Evolutionary conservation across 2,888 invertebrate genomes (phyloP).

Genomic region (Heliconius hortense): DNA sequence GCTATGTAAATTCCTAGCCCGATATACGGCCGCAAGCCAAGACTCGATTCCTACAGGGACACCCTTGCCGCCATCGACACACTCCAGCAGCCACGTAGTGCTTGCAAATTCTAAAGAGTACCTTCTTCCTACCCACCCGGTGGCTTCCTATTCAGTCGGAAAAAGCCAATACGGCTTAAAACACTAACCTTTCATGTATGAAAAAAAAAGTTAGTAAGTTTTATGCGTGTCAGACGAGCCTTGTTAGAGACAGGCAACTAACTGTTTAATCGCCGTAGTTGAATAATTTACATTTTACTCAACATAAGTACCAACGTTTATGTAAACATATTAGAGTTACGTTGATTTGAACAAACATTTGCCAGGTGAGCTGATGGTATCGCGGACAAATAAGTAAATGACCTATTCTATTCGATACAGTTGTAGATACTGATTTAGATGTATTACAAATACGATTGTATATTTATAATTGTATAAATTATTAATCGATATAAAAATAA

Average conservation of each 20-base stretch:
- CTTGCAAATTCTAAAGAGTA: too few species aligned
- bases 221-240: not conserved
- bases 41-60: too few species aligned
- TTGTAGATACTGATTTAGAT: too few species aligned
- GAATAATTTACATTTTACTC: slow-evolving; percentile 1
- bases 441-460: too few species aligned
- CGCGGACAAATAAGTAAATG: not conserved
- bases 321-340: not conserved
- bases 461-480: too few species aligned
- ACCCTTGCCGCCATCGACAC: too few species aligned
- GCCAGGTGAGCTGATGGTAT: not conserved
- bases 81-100: too few species aligned
- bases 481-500: too few species aligned
- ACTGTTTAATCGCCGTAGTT: not conserved
- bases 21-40: too few species aligned
- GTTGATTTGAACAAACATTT: not conserved
- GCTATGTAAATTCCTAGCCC: too few species aligned
- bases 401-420: not conserved
- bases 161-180: not conserved
- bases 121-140: too few species aligned
- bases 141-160: too few species aligned
- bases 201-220: not conserved
- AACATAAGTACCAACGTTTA: not conserved
- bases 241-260: not conserved
- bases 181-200: not conserved